Percentiles rank a stretch among this genome's conserved stretches.
These are phyloP conservation scores for Pimpla rufipes DNA, from an alignment of 2,888 invertebrate species.

Conservation along the genomic window DNA sequence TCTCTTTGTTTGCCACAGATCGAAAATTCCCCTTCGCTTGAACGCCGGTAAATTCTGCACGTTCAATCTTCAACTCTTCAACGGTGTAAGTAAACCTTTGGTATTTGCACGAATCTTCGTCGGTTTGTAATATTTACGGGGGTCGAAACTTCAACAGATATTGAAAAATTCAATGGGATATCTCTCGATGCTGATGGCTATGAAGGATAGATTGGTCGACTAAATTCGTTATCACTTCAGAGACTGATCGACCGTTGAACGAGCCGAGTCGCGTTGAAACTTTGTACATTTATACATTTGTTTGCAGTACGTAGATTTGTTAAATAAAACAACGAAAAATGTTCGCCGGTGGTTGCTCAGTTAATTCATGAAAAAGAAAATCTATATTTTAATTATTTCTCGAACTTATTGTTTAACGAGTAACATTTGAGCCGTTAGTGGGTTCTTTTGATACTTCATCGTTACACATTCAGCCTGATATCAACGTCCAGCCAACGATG, in stretches of 20 bases:
- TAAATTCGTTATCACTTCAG: too few species aligned
- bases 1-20: conserved; percentile 44
- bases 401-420: too few species aligned
- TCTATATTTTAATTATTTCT: not conserved
- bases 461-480: too few species aligned
- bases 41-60: conserved; percentile 62
- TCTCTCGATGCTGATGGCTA: conserved; percentile 71
- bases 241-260: conserved; percentile 19
- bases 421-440: too few species aligned
- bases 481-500: too few species aligned
- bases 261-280: not conserved
- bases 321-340: not conserved
- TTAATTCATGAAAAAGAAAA: not conserved
- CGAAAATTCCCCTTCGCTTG: conserved; percentile 48
- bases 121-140: not conserved
- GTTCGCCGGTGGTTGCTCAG: not conserved
- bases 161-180: conserved; percentile 72
- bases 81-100: conserved; percentile 52
- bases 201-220: conserved; percentile 65
- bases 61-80: conserved; percentile 45
- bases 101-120: not conserved
- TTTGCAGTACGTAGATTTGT: not conserved
- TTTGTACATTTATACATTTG: conserved; percentile 5
- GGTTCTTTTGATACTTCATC: too few species aligned
- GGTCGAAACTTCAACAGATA: conserved; percentile 52